phyloP scores from a whole-genome alignment of 2,888 invertebrate genomes.

The Meloe dianella region DNA sequence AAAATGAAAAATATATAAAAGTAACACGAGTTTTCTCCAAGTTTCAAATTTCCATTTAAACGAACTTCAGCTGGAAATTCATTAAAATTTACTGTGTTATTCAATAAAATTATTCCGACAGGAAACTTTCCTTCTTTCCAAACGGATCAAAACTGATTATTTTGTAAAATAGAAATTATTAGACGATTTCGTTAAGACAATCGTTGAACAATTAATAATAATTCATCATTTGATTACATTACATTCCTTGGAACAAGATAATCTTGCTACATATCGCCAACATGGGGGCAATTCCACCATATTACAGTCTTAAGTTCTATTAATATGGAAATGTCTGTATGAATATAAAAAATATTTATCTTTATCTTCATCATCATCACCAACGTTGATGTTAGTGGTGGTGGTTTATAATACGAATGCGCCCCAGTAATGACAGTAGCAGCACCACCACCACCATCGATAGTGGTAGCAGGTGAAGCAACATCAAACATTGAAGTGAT shows the following conservation, averaged over 20 bases:
- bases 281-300: neutral
- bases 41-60: too few species aligned
- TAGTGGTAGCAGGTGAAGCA: constrained; percentile 39
- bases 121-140: too few species aligned
- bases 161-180: too few species aligned
- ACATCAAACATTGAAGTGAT: constrained; percentile 32
- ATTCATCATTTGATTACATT: neutral
- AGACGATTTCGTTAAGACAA: too few species aligned
- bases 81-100: too few species aligned
- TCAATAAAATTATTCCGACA: too few species aligned
- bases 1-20: too few species aligned
- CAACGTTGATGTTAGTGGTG: neutral
- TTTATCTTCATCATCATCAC: constrained; percentile 20
- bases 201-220: neutral
- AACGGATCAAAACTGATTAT: too few species aligned
- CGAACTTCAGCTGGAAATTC: too few species aligned
- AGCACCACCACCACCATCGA: constrained; percentile 2
- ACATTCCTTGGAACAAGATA: neutral
- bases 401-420: constrained; percentile 28
- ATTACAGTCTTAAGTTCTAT: neutral
- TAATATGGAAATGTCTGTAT: constrained; percentile 9
- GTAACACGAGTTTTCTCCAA: too few species aligned
- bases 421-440: constrained; percentile 19
- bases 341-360: constrained; percentile 17
- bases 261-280: neutral